Evolutionary conservation across 2,113 vertebrate genomes (phyloP).

Genomic region (Mugil cephalus): DNA sequence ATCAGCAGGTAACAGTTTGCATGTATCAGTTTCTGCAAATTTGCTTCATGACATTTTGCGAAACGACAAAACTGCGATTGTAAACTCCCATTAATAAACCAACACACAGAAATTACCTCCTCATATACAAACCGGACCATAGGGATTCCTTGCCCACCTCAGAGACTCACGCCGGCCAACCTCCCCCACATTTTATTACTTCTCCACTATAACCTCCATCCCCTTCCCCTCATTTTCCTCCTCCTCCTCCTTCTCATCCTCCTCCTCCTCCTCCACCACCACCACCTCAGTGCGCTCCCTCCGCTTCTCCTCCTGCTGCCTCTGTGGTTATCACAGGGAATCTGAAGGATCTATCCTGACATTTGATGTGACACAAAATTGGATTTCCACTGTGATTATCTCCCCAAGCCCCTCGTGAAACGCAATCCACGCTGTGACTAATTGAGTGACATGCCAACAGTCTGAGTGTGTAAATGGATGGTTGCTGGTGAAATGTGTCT

Average conservation of each 20-base stretch:
- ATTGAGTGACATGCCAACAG: constrained; percentile 76
- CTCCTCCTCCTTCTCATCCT: constrained; percentile 10
- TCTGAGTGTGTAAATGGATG: constrained; percentile 69
- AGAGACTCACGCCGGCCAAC: constrained; percentile 6
- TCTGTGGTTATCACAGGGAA: constrained; percentile 60
- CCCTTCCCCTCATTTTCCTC: neutral
- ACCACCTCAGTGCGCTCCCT: constrained; percentile 19
- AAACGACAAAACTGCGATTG: neutral
- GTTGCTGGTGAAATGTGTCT: constrained; percentile 65
- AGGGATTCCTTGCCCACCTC: constrained; percentile 16
- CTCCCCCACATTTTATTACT: constrained; percentile 26
- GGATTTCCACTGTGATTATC: constrained; percentile 74
- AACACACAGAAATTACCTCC: neutral
- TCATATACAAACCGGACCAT: neutral
- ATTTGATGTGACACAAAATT: constrained; percentile 79
- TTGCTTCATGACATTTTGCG: neutral
- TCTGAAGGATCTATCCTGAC: constrained; percentile 70
- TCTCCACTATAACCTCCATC: constrained; percentile 38
- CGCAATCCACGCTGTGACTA: constrained; percentile 77
- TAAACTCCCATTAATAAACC: neutral
- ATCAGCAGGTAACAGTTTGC: neutral
- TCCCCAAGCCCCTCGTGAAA: constrained; percentile 59
- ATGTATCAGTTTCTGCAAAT: neutral
- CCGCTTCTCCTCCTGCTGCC: constrained; percentile 30
- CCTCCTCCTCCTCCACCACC: constrained; percentile 22